Conservation (phyloP, 2,888 invertebrate species). For the Archips crataeganus region DNA sequence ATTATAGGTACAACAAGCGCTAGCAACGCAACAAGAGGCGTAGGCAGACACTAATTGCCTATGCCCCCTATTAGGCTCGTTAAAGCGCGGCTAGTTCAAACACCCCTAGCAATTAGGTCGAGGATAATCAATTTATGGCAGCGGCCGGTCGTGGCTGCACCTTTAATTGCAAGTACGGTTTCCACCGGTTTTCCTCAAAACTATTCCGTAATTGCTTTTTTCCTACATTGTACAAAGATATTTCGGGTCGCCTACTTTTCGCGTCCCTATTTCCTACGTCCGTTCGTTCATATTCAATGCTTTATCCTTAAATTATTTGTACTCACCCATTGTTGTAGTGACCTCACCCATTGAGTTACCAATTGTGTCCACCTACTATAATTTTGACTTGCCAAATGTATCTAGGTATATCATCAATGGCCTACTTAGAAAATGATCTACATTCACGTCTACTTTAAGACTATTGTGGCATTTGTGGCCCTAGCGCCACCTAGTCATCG, state of each 20-base stretch:
- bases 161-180: background rate
- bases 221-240: background rate
- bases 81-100: conserved; percentile 1
- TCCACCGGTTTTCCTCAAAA: background rate
- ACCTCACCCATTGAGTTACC: background rate
- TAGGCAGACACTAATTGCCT: conserved; percentile 1
- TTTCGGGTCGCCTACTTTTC: no score
- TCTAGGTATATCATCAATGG: no score
- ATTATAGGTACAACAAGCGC: background rate
- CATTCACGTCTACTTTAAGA: no score
- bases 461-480: no score
- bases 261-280: background rate
- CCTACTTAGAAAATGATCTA: no score
- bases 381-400: background rate
- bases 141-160: background rate
- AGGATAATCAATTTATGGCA: conserved; percentile 13
- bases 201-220: background rate
- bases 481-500: no score
- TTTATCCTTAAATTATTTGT: no score
- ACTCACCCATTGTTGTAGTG: background rate
- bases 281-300: background rate
- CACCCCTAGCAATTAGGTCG: conserved; percentile 7
- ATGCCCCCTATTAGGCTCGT: conserved; percentile 10
- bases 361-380: background rate
- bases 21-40: no score